phyloP scores from a whole-genome alignment of 2,888 invertebrate species.

The Athalia cordata region DNA sequence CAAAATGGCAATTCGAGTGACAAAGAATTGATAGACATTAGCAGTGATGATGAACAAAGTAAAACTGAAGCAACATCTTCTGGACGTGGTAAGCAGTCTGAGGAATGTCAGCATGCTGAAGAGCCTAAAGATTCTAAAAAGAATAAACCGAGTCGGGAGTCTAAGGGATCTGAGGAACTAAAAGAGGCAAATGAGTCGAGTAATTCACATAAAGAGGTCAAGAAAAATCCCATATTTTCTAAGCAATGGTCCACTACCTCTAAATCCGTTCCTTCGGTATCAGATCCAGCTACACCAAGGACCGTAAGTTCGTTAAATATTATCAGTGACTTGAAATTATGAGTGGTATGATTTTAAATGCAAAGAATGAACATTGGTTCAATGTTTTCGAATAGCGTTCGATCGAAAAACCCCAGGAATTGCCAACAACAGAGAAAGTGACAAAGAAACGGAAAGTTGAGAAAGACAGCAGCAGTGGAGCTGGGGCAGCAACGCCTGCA shows the following conservation, averaged over 20 bases:
- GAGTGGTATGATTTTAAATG: neutral
- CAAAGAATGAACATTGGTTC: neutral
- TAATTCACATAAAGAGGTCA: slow-evolving; percentile 56
- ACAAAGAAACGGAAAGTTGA: slow-evolving; percentile 74
- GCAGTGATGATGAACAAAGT: slow-evolving; percentile 79
- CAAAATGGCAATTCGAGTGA: slow-evolving; percentile 75
- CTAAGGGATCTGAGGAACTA: slow-evolving; percentile 71
- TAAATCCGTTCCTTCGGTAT: neutral
- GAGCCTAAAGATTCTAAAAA: slow-evolving; percentile 2
- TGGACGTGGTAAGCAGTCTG: slow-evolving; percentile 74
- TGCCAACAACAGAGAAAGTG: slow-evolving; percentile 56
- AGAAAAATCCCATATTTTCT: slow-evolving; percentile 47
- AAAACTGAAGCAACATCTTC: slow-evolving; percentile 52
- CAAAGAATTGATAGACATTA: slow-evolving; percentile 86
- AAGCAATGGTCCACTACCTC: slow-evolving; percentile 19
- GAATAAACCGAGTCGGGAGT: slow-evolving; percentile 70
- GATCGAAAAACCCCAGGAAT: slow-evolving; percentile 46
- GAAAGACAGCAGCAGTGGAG: slow-evolving; percentile 2
- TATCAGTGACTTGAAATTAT: neutral
- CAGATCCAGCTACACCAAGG: neutral
- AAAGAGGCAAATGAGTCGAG: slow-evolving; percentile 56
- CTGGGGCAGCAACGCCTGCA: slow-evolving; percentile 21
- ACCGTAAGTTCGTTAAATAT: neutral
- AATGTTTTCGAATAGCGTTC: neutral
- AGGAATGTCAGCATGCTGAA: slow-evolving; percentile 52